A percentile compares a stretch with the other conserved stretches of the same genome.
phyloP scores from a whole-genome alignment of 2,888 invertebrate genomes.

The Lycaena phlaeas region DNA sequence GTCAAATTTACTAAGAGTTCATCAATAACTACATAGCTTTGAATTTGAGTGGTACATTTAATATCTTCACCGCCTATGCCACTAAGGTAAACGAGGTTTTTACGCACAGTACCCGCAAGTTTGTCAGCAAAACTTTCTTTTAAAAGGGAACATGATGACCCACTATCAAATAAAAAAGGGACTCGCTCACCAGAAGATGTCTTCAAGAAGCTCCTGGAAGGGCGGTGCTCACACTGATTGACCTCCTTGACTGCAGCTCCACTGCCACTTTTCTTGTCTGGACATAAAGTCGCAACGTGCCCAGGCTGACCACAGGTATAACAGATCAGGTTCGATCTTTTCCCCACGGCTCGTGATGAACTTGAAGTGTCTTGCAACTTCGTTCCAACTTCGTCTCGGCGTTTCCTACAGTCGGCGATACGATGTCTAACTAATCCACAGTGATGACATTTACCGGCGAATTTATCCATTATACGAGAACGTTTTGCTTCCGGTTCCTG shows the following conservation, averaged over 20 bases:
- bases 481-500: conserved; percentile 1
- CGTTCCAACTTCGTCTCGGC: too few relatives aligned
- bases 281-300: neutral
- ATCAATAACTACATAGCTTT: neutral
- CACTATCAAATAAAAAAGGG: conserved; percentile 19
- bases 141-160: conserved; percentile 23
- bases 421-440: too few relatives aligned
- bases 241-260: too few relatives aligned
- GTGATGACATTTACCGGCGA: too few relatives aligned
- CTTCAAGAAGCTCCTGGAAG: conserved; percentile 10
- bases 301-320: too few relatives aligned
- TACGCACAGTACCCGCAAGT: conserved; percentile 15
- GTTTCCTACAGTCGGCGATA: too few relatives aligned
- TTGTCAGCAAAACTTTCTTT: conserved; percentile 15
- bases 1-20: neutral
- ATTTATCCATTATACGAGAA: too few relatives aligned
- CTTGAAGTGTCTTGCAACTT: too few relatives aligned
- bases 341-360: too few relatives aligned
- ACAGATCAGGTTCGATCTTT: too few relatives aligned
- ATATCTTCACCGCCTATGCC: conserved; percentile 20
- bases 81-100: conserved; percentile 16
- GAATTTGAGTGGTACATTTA: conserved; percentile 10
- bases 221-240: too few relatives aligned
- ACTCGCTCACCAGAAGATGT: conserved; percentile 19
- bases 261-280: neutral